These are phyloP conservation scores for Alethe diademata DNA, from an alignment of 2,113 vertebrate species.

Conservation along the genomic window DNA sequence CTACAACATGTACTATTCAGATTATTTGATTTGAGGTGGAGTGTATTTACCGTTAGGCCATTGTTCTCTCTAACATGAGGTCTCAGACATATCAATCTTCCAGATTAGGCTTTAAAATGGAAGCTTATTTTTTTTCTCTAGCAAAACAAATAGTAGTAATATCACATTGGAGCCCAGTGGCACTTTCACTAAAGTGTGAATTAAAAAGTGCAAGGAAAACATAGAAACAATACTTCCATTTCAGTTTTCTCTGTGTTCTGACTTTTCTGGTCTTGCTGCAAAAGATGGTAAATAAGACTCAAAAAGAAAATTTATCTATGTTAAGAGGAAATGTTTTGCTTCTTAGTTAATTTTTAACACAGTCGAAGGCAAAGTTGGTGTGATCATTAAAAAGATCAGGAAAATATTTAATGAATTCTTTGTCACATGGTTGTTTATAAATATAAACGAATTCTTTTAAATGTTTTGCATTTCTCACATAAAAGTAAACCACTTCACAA, in stretches of 20 bases:
- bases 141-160: background rate
- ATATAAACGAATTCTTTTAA: background rate
- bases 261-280: background rate
- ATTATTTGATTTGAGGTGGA: background rate
- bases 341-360: background rate
- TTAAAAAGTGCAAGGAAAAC: background rate
- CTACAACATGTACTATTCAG: background rate
- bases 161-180: background rate
- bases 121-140: background rate
- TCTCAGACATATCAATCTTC: background rate
- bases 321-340: background rate
- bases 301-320: background rate
- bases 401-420: background rate
- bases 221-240: background rate
- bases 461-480: background rate
- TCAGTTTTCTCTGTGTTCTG: background rate
- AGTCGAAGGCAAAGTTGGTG: rapidly evolving
- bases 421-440: background rate
- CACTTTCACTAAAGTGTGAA: background rate
- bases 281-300: background rate
- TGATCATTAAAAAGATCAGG: background rate
- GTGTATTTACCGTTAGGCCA: background rate
- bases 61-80: background rate
- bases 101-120: background rate
- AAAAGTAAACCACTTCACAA: background rate